Conservation (phyloP, 2,113 vertebrate species). For the Crotalus horridus region DNA sequence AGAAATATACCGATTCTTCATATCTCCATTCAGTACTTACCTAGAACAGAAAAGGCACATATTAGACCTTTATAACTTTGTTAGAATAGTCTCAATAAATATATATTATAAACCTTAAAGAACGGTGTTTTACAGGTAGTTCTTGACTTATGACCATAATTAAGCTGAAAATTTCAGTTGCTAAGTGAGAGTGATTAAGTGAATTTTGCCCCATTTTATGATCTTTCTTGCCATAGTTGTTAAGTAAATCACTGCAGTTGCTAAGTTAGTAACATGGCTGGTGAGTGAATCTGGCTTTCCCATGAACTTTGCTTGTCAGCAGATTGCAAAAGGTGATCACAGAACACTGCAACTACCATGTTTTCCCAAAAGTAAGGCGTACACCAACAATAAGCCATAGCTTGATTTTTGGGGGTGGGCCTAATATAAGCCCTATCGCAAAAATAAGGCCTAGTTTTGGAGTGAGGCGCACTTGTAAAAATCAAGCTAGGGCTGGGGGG, state of each 20-base stretch:
- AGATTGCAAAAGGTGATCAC: too few species aligned
- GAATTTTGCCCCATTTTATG: background rate
- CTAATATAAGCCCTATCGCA: too few species aligned
- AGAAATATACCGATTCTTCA: conserved; percentile 69
- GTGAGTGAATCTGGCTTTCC: background rate
- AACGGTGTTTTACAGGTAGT: background rate
- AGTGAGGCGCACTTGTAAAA: too few species aligned
- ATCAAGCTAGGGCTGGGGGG: too few species aligned
- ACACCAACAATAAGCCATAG: too few species aligned
- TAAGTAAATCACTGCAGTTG: background rate
- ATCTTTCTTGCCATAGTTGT: background rate
- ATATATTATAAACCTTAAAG: background rate
- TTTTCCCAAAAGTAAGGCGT: too few species aligned
- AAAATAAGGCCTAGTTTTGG: too few species aligned
- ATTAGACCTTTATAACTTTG: conserved; percentile 19
- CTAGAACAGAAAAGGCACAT: conserved; percentile 58
- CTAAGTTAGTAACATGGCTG: background rate
- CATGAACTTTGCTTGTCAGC: background rate
- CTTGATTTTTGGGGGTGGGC: too few species aligned
- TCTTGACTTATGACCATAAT: background rate
- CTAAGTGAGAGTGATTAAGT: background rate
- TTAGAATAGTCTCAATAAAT: background rate
- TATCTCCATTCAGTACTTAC: conserved; percentile 75
- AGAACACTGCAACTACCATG: too few species aligned
- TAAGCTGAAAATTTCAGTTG: background rate